Percentiles rank a stretch among this genome's conserved stretches.
phyloP scores from a whole-genome alignment of 1,140 invertebrate species.

The Pseudobourletiella spinata region DNA sequence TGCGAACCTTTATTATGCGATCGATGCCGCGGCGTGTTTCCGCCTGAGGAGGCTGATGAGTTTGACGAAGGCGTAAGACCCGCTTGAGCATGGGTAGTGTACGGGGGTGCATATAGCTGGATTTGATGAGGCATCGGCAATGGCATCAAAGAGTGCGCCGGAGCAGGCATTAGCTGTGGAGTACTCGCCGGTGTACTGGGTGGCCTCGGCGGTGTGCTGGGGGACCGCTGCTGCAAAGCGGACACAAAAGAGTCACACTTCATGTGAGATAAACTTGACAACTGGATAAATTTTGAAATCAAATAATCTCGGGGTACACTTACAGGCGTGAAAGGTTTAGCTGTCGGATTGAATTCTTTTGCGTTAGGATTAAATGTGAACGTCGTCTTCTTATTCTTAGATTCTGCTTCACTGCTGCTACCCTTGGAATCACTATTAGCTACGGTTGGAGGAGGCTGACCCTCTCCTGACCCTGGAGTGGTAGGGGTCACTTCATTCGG shows the following conservation, averaged over 20 bases:
- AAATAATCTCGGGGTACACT: slow-evolving; percentile 41
- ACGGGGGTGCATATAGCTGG: slow-evolving; percentile 8
- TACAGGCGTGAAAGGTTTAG: slow-evolving; percentile 70
- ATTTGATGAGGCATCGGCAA: slow-evolving; percentile 3
- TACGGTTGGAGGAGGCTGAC: slow-evolving; percentile 10
- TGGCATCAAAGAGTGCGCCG: slow-evolving; percentile 15
- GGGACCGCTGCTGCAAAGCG: slow-evolving; percentile 23
- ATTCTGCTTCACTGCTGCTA: slow-evolving; percentile 40
- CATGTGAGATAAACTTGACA: not conserved
- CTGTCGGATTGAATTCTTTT: slow-evolving; percentile 80
- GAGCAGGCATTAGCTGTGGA: slow-evolving; percentile 25
- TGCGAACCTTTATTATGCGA: slow-evolving; percentile 19
- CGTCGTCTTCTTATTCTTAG: slow-evolving; percentile 57
- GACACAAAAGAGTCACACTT: too few relatives aligned
- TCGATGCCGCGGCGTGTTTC: slow-evolving; percentile 23
- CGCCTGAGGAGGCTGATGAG: slow-evolving; percentile 22
- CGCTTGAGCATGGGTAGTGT: slow-evolving; percentile 23
- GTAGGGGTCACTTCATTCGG: slow-evolving; percentile 12
- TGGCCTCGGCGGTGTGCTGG: slow-evolving; percentile 34
- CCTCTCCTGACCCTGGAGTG: slow-evolving; percentile 12
- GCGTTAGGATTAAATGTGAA: slow-evolving; percentile 78
- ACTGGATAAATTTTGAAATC: too few relatives aligned
- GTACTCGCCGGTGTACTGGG: slow-evolving; percentile 32
- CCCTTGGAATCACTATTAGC: slow-evolving; percentile 23
- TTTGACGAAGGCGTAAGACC: slow-evolving; percentile 26